Evolutionary conservation across 2,797 vertebrate species (phyloP), one percentile per base, ranked within the genome.

Genomic region (Pseudopleuronectes americanus): DNA sequence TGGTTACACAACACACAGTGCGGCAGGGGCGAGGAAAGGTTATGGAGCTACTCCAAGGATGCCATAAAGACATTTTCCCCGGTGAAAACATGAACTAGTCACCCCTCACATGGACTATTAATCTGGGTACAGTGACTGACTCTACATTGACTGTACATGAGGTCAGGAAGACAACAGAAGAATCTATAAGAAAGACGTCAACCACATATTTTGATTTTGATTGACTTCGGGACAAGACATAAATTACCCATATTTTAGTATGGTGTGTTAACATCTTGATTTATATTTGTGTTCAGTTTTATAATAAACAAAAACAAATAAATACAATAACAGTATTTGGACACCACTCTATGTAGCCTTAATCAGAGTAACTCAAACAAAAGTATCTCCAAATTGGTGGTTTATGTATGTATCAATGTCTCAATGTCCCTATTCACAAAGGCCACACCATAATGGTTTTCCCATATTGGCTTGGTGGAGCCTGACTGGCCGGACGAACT

Each of bases 61-160:
- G 45, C 31, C 57, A 81, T 66, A 73, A 76, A 74, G 71, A 78
- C 47, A 59, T 65, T 85, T 82, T 77, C 74, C 57, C 64, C 43
- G 72, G 47, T 36, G 51, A 70, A 80, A 79, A 82, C 64, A 49
- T 73, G 55, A 71, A 68, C 57, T 64, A 28, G 33, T 31, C 68
- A 38, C 22, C 47, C 16, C 45, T 77, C 64, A 67, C 49, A 71
- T 47, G 21, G 19, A 68, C 13, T 53, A 54, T 61, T 43, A 68
- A 52, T 79, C 60, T 68, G 55, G n/a, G 41, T n/a, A 33, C 22
- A 22, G n/a, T 9, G 21, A 2, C 1, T 19, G 26, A 24, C 4
- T 55, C 3, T 56, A 59, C 57, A 17, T 48, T 8, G 13, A 56
- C 13, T 64, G 62, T 48, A 52, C 19, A 61, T 64, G 54, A 67